These are phyloP conservation scores for Phacellophora camtschatica DNA, from an alignment of 30 jellyfish, hydroid and myxozoan genomes.

Conservation along the genomic window DNA sequence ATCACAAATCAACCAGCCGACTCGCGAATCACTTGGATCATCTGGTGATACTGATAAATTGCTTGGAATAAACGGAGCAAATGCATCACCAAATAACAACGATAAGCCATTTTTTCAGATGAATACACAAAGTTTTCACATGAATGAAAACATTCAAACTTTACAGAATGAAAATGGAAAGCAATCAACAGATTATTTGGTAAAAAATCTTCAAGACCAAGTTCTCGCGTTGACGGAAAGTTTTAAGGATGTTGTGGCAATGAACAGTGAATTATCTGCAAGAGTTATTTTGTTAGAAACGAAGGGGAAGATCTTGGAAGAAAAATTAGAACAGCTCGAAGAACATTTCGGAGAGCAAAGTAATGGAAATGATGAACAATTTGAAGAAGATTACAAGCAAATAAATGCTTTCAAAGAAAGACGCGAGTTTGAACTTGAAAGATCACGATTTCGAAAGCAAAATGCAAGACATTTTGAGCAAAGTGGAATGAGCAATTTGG, in stretches of 20 bases:
- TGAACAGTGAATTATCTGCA: conserved; percentile 73
- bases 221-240: conserved; percentile 1
- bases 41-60: not conserved
- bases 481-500: not conserved
- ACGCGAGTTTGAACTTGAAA: not conserved
- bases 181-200: not conserved
- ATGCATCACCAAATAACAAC: not conserved
- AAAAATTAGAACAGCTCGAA: not conserved
- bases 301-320: conserved; percentile 49
- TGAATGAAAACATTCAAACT: not conserved
- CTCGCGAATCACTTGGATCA: not conserved
- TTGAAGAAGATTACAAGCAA: not conserved
- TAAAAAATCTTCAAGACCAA: conserved; percentile 11
- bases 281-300: conserved; percentile 70
- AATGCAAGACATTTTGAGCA: not conserved
- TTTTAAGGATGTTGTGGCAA: conserved; percentile 15
- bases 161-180: not conserved
- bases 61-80: not conserved
- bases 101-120: too few species aligned
- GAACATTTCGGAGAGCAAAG: not conserved
- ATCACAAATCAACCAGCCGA: not conserved
- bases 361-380: not conserved
- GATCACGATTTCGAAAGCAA: not conserved
- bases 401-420: not conserved
- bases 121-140: not conserved